A percentile compares a stretch with the other conserved stretches of the same genome.
Conservation (phyloP, 2,797 vertebrate species). For the Sebastiscus albofasciatus region DNA sequence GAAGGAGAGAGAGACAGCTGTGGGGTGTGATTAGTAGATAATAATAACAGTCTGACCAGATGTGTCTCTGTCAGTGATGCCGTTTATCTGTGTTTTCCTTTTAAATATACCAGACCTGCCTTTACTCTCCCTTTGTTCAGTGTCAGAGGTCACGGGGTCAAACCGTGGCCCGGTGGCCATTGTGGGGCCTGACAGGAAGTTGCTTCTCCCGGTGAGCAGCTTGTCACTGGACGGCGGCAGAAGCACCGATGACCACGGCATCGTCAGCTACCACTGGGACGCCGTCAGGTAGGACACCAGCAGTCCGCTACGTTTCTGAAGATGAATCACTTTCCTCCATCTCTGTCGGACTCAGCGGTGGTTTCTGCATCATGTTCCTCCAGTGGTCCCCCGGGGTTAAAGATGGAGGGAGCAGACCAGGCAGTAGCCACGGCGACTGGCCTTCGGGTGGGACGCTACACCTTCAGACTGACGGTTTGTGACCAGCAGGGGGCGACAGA, state of each 20-base stretch:
- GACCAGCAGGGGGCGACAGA: slow-evolving; percentile 88
- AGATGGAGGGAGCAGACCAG: slow-evolving; percentile 81
- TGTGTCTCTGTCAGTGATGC: neutral
- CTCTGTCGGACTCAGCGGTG: neutral
- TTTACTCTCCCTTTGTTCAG: neutral
- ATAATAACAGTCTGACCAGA: no score
- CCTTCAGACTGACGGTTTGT: slow-evolving; percentile 86
- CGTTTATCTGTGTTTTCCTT: neutral
- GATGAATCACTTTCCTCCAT: neutral
- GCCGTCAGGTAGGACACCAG: slow-evolving; percentile 81
- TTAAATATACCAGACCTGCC: neutral
- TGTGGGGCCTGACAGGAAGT: slow-evolving; percentile 85
- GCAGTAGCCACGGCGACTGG: slow-evolving; percentile 83
- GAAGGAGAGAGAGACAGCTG: no score
- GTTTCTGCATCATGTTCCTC: neutral
- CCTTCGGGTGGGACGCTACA: slow-evolving; percentile 85
- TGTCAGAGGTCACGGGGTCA: slow-evolving; percentile 8
- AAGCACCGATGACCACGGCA: slow-evolving; percentile 86
- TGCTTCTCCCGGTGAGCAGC: slow-evolving; percentile 84
- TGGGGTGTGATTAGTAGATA: no score
- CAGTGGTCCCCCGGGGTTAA: slow-evolving; percentile 86
- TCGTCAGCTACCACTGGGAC: slow-evolving; percentile 88
- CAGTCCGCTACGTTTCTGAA: no score
- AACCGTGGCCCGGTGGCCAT: slow-evolving; percentile 86
- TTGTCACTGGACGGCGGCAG: slow-evolving; percentile 84